Base-by-base conservation (phyloP, 2,797 vertebrate species). In the Gymnothorax javanicus region DNA sequence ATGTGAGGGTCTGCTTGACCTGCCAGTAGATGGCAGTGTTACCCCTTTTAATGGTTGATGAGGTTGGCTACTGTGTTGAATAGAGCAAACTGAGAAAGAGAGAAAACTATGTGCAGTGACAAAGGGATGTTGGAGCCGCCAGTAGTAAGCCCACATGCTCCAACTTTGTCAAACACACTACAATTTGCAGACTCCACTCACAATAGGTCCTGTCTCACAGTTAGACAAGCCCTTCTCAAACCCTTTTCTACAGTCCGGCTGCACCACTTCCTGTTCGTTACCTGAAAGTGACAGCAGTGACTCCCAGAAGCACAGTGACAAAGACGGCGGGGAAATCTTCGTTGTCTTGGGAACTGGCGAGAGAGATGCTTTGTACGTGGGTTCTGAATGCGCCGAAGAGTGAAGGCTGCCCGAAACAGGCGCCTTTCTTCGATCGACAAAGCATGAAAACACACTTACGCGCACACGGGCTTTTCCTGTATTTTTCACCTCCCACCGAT, bases 1-100 rank as follows among this genome's bases (percentile, higher is more conserved):
- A 6, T 7, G 67, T 79, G 85, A 60, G 93, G 91, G 90, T 87
- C 56, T 83, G 88, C 89, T 4, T 20, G 79, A 91, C 85, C 33
- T 84, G 86, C 94, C 96, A 95, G 94, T 92, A 96, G 96, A 95
- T 95, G 96, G 95, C 96, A 96, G 93, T 96, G 94, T 96, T 96
- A 95, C 71, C 92, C 73, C 94, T 95, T 94, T 94, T 73, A 89
- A 94, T 77, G 85, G 71, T 81, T 83, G 69, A 62, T 13, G 89
- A 77, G 90, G 87, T 87, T 85, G 87, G 81, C 91, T 93, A 90
- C 93, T 91, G 94, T 94, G 94, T 91, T 91, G 91, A 59, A 73
- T 86, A 85, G 89, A 86, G 83, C 81, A 82, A 17, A 90, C 84
- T 84, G 90, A 75, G 62, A 89, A 91, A 89, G 82, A 90, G 89